Base-by-base conservation (phyloP, 2,888 invertebrate genomes). In the Chamaedrilus cognettii region DNA sequence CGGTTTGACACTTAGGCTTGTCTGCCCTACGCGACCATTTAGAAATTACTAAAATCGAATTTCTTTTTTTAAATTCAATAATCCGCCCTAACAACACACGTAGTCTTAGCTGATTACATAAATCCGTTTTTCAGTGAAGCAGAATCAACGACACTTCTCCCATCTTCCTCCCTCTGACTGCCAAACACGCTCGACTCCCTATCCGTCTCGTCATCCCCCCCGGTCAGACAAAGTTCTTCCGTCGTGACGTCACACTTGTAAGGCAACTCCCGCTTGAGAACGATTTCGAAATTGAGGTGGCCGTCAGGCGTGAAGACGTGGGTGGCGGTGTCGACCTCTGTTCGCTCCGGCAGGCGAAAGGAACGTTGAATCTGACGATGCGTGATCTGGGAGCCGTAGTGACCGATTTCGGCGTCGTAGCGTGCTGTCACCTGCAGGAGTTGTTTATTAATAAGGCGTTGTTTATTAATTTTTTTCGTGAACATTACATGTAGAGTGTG, bases 371-470 rank as follows among this genome's bases (percentile, higher is more conserved):
- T 55, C 42, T 68, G 69, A 2, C 71, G 64, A 49, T 64, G 32
- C 11, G 61, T 65, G 11, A 66, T 56, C 64, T 70, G 65, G 15
- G 57, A 33, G 26, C 74, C 74, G 64, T 74, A 74, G 55, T 72
- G 65, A 4, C 73, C 74, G 28, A 71, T 59, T 28, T 69, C 69
- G n/a, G 59, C 74, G 57, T 70, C 70, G 58, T 74, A 74, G 3
- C 50, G 55, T 19, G 74, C 74, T n/a, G 34, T 55, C 50, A 74
- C 61, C 31, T n/a, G 30, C 11, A 52, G 7, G 58, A n/a, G n/a
- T n/a, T n/a, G n/a, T n/a, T n/a, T n/a, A n/a, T n/a, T n/a, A n/a
- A n/a, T n/a, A n/a, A n/a, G n/a, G n/a, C n/a, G n/a, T n/a, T n/a
- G n/a, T n/a, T n/a, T n/a, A n/a, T n/a, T n/a, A n/a, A n/a, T n/a